A percentile compares a stretch with the other conserved stretches of the same genome.
Evolutionary conservation across 2,888 invertebrate species (phyloP).

Genomic region (Athalia cordata): DNA sequence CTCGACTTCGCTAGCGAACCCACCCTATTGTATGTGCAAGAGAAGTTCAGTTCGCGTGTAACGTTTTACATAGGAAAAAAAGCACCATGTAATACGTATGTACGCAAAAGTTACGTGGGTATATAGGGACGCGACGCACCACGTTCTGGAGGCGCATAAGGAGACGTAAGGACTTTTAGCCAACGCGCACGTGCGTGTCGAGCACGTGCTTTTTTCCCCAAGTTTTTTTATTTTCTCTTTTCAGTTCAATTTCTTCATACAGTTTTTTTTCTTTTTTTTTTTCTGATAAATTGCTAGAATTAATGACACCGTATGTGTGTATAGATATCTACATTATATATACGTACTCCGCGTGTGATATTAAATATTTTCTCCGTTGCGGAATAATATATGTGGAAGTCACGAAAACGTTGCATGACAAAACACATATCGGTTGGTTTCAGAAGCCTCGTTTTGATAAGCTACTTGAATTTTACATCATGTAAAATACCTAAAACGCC

Average conservation of each 20-base stretch:
- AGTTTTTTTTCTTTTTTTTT: slow-evolving; percentile 13
- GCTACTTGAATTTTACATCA: too few relatives aligned
- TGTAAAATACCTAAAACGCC: too few relatives aligned
- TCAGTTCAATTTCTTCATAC: neutral
- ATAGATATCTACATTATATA: neutral
- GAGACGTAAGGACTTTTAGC: slow-evolving; percentile 32
- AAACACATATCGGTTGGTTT: too few relatives aligned
- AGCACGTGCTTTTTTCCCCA: slow-evolving; percentile 35
- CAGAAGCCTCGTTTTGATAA: too few relatives aligned
- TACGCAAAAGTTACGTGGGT: neutral
- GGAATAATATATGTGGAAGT: too few relatives aligned
- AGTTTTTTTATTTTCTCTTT: neutral
- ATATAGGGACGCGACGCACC: neutral
- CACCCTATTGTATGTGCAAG: neutral
- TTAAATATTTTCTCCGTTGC: too few relatives aligned
- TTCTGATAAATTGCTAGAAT: slow-evolving; percentile 70
- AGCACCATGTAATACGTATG: too few relatives aligned
- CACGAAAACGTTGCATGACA: too few relatives aligned
- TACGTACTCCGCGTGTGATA: too few relatives aligned
- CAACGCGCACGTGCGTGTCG: slow-evolving; percentile 34
- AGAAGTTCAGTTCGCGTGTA: neutral
- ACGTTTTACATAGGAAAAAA: neutral
- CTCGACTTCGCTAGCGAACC: slow-evolving; percentile 49
- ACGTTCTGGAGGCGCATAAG: slow-evolving; percentile 19
- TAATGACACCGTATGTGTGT: slow-evolving; percentile 69